Percentiles rank a stretch among this genome's conserved stretches.
Evolutionary conservation across 2,888 invertebrate species (phyloP).

Genomic region (Desoria tigrina): DNA sequence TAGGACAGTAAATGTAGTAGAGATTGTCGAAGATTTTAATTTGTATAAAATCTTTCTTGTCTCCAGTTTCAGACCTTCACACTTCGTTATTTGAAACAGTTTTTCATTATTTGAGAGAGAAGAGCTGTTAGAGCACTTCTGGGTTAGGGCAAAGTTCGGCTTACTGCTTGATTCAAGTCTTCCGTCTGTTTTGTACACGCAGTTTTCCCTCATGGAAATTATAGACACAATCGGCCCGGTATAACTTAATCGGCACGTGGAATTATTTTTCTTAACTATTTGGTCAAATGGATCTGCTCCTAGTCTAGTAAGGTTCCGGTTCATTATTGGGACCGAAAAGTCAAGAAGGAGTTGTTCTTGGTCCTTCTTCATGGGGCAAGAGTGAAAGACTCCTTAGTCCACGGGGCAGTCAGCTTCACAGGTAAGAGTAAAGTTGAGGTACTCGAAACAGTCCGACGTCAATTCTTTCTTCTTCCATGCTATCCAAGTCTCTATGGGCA

Average conservation of each 20-base stretch:
- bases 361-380: constrained; percentile 9
- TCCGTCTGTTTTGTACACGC: constrained; percentile 23
- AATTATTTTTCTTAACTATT: constrained; percentile 8
- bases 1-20: too few relatives aligned
- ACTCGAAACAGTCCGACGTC: constrained; percentile 18
- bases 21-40: background rate
- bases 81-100: background rate
- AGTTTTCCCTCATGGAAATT: constrained; percentile 33
- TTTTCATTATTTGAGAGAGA: background rate
- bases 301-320: constrained; percentile 18
- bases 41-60: background rate
- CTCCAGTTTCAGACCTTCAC: background rate
- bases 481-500: constrained; percentile 5
- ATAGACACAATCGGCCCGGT: constrained; percentile 26
- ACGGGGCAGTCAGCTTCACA: constrained; percentile 19
- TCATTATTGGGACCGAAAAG: constrained; percentile 30
- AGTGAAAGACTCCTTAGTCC: constrained; percentile 32
- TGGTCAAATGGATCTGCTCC: constrained; percentile 36
- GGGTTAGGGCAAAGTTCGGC: background rate
- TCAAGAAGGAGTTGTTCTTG: constrained; percentile 20
- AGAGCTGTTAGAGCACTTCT: background rate
- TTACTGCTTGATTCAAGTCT: background rate
- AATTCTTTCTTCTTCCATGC: constrained; percentile 17
- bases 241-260: constrained; percentile 19
- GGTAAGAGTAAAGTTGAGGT: constrained; percentile 17